These are phyloP conservation scores for Sebastes diaconus DNA, from an alignment of 2,797 vertebrate species.

Conservation along the genomic window DNA sequence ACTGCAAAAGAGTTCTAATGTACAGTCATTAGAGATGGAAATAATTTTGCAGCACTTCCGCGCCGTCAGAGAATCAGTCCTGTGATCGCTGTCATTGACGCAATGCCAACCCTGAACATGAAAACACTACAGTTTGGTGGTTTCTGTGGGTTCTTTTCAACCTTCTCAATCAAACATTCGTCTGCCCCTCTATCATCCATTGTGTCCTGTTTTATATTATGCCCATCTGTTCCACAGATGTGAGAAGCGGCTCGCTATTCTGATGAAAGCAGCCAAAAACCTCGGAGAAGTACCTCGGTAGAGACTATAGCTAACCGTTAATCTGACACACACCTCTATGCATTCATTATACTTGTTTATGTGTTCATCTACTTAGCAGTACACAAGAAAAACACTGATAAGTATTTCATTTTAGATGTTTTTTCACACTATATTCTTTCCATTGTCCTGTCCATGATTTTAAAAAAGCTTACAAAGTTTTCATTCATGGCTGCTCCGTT, in stretches of 20 bases:
- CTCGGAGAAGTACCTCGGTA: neutral
- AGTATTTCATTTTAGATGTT: neutral
- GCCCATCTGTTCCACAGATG: constrained; percentile 68
- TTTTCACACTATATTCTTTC: neutral
- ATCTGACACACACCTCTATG: neutral
- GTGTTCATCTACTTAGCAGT: neutral
- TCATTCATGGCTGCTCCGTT: neutral
- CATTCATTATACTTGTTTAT: neutral
- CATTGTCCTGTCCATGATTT: neutral
- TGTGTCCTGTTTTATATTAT: constrained; percentile 47
- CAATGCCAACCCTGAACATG: constrained; percentile 31
- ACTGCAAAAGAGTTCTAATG: neutral
- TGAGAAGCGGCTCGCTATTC: neutral
- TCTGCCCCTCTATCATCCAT: constrained; percentile 40
- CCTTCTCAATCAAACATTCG: constrained; percentile 55
- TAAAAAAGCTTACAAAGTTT: neutral
- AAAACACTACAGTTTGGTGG: constrained; percentile 42
- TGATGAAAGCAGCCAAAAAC: constrained; percentile 35
- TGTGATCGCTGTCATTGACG: constrained; percentile 20
- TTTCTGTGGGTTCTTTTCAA: constrained; percentile 54
- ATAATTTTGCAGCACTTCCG: neutral
- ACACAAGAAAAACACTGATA: neutral
- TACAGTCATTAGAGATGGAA: neutral
- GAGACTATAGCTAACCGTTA: neutral
- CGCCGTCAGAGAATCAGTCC: neutral